Conservation (phyloP, 2,113 vertebrate genomes). For the Lagopus leucura region DNA sequence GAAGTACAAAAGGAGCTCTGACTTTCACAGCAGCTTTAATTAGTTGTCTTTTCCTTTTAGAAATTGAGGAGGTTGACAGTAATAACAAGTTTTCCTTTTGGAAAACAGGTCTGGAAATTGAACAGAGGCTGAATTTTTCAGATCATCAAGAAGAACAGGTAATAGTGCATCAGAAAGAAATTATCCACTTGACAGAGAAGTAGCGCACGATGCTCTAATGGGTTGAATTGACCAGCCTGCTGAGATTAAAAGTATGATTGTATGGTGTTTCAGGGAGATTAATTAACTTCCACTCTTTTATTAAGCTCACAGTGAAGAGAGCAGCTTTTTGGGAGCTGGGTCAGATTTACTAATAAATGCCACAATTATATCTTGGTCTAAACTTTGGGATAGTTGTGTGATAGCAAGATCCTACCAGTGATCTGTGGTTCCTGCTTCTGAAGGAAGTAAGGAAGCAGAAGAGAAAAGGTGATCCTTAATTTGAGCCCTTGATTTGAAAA, state of each 20-base stretch:
- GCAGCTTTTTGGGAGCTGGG: background rate
- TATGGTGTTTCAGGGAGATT: background rate
- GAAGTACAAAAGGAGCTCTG: background rate
- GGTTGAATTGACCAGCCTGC: background rate
- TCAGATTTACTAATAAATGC: background rate
- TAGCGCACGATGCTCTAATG: background rate
- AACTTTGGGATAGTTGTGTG: background rate
- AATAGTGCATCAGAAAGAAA: background rate
- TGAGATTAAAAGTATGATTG: background rate
- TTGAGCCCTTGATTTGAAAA: background rate
- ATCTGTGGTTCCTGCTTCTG: background rate
- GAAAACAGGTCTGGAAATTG: background rate
- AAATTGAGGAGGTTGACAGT: background rate
- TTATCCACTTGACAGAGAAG: background rate
- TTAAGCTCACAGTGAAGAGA: background rate
- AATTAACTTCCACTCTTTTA: background rate
- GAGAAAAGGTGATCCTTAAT: background rate
- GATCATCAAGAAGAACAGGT: background rate
- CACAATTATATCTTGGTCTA: background rate
- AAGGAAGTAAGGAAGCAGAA: background rate
- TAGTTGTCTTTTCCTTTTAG: background rate
- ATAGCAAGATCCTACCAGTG: background rate
- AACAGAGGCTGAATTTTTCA: background rate
- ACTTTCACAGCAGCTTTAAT: background rate
- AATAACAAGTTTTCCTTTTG: background rate